Conservation (phyloP, 2,888 invertebrate genomes). For the Tribolium freemani region DNA sequence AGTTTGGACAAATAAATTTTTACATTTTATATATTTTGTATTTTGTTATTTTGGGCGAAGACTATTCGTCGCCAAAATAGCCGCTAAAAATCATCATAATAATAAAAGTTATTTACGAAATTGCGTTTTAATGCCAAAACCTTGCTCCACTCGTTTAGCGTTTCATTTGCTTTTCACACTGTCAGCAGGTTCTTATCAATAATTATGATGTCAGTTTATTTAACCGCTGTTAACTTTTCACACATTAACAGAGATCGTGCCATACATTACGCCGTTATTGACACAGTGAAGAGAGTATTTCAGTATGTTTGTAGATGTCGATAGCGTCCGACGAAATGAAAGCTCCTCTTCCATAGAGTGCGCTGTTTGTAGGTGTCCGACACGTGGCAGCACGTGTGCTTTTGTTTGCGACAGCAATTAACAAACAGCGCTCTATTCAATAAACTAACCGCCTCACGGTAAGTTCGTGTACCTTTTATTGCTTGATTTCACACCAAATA, state of each 20-base stretch:
- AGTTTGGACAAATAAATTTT: no score
- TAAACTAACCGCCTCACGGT: conserved; percentile 1
- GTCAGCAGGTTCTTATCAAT: not conserved
- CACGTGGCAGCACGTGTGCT: conserved; percentile 35
- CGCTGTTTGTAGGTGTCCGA: conserved; percentile 31
- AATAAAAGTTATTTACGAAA: not conserved
- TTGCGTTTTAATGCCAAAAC: not conserved
- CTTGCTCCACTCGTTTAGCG: not conserved
- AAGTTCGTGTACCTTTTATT: not conserved
- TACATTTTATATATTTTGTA: no score
- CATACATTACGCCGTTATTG: not conserved
- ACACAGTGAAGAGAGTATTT: not conserved
- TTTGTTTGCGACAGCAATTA: conserved; percentile 29
- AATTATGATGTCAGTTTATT: not conserved
- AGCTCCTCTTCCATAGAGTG: conserved; percentile 40
- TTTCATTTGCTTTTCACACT: not conserved
- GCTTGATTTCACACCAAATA: not conserved
- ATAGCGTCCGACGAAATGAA: conserved; percentile 18
- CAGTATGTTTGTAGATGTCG: conserved; percentile 38
- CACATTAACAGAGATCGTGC: conserved; percentile 23
- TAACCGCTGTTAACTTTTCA: conserved; percentile 7
- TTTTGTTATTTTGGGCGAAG: no score
- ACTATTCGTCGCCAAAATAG: not conserved
- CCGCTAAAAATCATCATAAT: not conserved
- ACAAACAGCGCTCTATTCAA: conserved; percentile 28